Percentiles rank a stretch among this genome's conserved stretches.
phyloP scores from a whole-genome alignment of 92 coral and sea anemone species.

The Heteractis magnifica region DNA sequence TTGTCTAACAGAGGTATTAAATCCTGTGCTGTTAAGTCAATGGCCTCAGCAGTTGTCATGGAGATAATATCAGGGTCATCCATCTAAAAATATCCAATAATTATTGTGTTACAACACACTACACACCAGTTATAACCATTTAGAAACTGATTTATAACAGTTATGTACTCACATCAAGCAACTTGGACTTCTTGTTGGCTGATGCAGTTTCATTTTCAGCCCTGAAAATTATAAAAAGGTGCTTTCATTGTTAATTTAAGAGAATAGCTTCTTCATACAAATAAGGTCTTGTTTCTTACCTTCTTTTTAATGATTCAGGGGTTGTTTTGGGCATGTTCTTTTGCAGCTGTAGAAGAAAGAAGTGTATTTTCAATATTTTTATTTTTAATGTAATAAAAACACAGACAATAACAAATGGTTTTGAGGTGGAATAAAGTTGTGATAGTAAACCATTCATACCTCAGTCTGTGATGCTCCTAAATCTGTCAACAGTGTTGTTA shows the following conservation, averaged over 20 bases:
- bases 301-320: slow-evolving; percentile 64
- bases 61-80: slow-evolving; percentile 81
- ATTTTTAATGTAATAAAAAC: background rate
- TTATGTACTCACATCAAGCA: slow-evolving; percentile 60
- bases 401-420: no score
- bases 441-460: slow-evolving; percentile 45
- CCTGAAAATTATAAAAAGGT: slow-evolving; percentile 21
- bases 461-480: slow-evolving; percentile 96
- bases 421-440: background rate
- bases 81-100: slow-evolving; percentile 39
- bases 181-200: slow-evolving; percentile 59
- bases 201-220: slow-evolving; percentile 65
- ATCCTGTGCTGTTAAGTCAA: slow-evolving; percentile 92
- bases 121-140: background rate
- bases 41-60: slow-evolving; percentile 93
- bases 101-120: background rate
- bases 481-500: slow-evolving; percentile 94
- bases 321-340: slow-evolving; percentile 80
- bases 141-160: background rate
- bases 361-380: background rate
- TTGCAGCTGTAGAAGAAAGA: slow-evolving; percentile 52
- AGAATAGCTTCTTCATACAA: background rate
- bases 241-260: background rate
- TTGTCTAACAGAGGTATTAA: slow-evolving; percentile 83
- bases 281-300: slow-evolving; percentile 32